Evolutionary conservation across 2,797 vertebrate genomes (phyloP), one percentile per base, ranked within the genome.

Genomic region (Xerus rutilus): DNA sequence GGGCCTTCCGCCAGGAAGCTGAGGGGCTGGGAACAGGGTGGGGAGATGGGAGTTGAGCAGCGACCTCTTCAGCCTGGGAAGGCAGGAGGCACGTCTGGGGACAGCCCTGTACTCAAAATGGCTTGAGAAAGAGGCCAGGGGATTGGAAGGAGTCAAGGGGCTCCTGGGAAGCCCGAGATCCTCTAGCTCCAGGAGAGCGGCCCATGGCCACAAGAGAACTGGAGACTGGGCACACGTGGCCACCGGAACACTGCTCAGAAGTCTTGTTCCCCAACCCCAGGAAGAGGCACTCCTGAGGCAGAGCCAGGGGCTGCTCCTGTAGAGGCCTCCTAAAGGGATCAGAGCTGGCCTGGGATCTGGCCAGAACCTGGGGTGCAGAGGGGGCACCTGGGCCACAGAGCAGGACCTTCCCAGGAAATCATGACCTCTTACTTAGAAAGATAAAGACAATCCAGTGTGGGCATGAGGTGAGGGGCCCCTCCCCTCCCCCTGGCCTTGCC

Each of bases 361-460:
- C 32, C 57, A 49, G 85, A 67, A 83, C 67, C 69, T 47, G 54
- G 77, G 54, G 28, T 52, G 47, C 79, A 30, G 21, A 17, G 35
- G 20, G 25, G 25, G 72, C 45, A 65, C 20, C 62, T 70, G 87
- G 86, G 77, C 57, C 85, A 82, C 57, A 87, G 70, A 77, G 74
- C 67, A 97, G 45, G 91, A 70, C 83, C 89, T 96, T 89, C 78
- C 85, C n/a, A 28, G 64, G 59, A 90, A 93, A 69, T 54, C 64
- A 91, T 57, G 86, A 74, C 91, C 83, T 95, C 78, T 86, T n/a
- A 18, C 10, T 93, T 67, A 30, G 88, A 93, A 52, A 57, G 39
- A 39, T 39, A 39, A 89, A 64, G 52, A 62, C 32, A 20, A 43
- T 86, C 47, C 78, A 32, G 92, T 69, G 49, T 9, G 45, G 59